phyloP scores from a whole-genome alignment of 2,888 invertebrate genomes.

The Buathra laborator region DNA sequence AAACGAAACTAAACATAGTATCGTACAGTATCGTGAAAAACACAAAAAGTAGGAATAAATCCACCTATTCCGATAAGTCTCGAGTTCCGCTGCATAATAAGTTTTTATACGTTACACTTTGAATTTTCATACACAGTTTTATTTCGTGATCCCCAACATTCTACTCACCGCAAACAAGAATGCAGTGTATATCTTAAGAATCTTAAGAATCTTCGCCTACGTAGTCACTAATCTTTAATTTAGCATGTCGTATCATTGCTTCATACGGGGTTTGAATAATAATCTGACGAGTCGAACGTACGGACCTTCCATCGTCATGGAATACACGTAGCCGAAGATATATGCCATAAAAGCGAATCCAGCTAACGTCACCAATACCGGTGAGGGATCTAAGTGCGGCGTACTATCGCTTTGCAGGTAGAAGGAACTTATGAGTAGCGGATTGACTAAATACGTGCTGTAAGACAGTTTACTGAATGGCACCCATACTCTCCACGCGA shows the following conservation, averaged over 20 bases:
- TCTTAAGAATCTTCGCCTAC: too few relatives aligned
- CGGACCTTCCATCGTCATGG: slow-evolving; percentile 84
- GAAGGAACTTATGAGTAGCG: slow-evolving; percentile 86
- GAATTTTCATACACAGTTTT: too few relatives aligned
- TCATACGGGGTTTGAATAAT: slow-evolving; percentile 65
- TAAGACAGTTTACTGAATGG: slow-evolving; percentile 87
- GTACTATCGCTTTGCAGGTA: slow-evolving; percentile 81
- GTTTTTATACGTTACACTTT: too few relatives aligned
- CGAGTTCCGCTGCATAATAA: too few relatives aligned
- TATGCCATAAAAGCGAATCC: slow-evolving; percentile 81
- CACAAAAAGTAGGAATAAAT: too few relatives aligned
- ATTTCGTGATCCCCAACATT: too few relatives aligned
- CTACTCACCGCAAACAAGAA: too few relatives aligned
- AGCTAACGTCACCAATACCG: slow-evolving; percentile 76
- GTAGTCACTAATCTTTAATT: background rate
- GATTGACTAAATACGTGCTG: slow-evolving; percentile 88
- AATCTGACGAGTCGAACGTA: slow-evolving; percentile 82
- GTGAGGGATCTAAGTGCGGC: slow-evolving; percentile 79
- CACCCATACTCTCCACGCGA: slow-evolving; percentile 80
- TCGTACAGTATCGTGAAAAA: too few relatives aligned
- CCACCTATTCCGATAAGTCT: too few relatives aligned
- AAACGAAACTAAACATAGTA: too few relatives aligned
- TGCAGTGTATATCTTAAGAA: too few relatives aligned
- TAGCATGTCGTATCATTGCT: slow-evolving; percentile 63
- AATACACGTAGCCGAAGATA: slow-evolving; percentile 81